Base-by-base conservation (phyloP, 2,888 invertebrate genomes). In the Hypselothyrea guttata region DNA sequence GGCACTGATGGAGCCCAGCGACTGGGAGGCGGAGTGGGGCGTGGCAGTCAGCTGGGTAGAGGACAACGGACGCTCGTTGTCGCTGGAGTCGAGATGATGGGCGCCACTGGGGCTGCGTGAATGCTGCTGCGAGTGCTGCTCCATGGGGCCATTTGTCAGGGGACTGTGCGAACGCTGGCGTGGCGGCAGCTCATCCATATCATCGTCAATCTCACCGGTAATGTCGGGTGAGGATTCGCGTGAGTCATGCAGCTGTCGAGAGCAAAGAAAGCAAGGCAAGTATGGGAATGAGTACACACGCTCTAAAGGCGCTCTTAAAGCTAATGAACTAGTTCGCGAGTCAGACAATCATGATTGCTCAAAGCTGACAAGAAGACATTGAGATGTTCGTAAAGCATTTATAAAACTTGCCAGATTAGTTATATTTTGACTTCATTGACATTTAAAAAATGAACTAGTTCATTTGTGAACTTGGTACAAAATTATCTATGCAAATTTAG, bases 1-100 rank as follows among this genome's bases (percentile, higher is more conserved):
- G 57, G 89, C 87, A 89, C 92, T 88, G 33, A 90, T 89, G 89
- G 91, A 88, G 90, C 91, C 88, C 90, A 91, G 85, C 88, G 93
- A 90, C 52, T 90, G 89, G 13, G 90, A 90, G 45, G 90, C 87
- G 1, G 90, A 89, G 58, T 89, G 89, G 16, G 77, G 77, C 3
- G 86, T 82, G 49, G 86, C 74, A 11, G 89, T 88, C 71, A 89
- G 69, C 55, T 90, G 89, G 12, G 86, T 87, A 9, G 90, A 90
- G 15, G 90, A 90, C 18, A 90, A 64, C 2, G 90, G 90, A 4
- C 90, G 86, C 65, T 90, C 90, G 16, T 86, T 87, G 66, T 90
- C 90, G 46, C 78, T 79, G 0, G 89, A 90, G 52, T 90, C 90
- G 4, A 86, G 69, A 13, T 82, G 83, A 41, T 82, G 57, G 11